Percentiles rank a stretch among this genome's conserved stretches.
These are phyloP conservation scores for Watsonalla binaria DNA, from an alignment of 2,888 invertebrate species.

Conservation along the genomic window DNA sequence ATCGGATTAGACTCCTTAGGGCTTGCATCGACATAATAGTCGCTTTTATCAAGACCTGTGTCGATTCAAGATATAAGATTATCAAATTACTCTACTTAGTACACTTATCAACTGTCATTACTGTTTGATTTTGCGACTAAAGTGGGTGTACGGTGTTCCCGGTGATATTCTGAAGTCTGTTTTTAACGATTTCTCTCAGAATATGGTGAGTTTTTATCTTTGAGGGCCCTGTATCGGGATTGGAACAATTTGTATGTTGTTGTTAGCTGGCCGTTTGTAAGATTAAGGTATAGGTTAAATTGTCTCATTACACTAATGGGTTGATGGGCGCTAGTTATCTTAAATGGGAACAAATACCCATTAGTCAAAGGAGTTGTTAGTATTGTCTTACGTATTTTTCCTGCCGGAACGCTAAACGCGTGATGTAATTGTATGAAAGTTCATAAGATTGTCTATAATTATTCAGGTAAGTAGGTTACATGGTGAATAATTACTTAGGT, in stretches of 20 bases:
- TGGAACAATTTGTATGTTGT: slow-evolving; percentile 12
- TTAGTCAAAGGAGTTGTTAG: not conserved
- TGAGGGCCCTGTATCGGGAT: not conserved
- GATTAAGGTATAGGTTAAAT: not conserved
- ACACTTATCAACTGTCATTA: slow-evolving; percentile 39
- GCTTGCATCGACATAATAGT: not conserved
- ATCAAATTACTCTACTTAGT: slow-evolving; percentile 40
- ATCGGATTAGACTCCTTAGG: not conserved
- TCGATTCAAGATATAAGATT: slow-evolving; percentile 51
- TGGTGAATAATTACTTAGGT: too few species aligned
- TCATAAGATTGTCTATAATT: too few species aligned
- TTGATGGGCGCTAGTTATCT: not conserved
- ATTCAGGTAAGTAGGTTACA: too few species aligned
- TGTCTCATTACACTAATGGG: not conserved
- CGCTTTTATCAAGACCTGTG: slow-evolving; percentile 31
- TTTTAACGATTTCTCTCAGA: not conserved
- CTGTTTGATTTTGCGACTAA: slow-evolving; percentile 45
- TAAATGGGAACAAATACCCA: not conserved
- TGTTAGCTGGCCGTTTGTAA: not conserved
- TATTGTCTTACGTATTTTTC: not conserved
- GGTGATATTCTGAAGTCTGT: not conserved
- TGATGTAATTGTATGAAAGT: not conserved
- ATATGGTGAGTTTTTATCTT: not conserved
- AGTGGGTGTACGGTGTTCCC: slow-evolving; percentile 34
- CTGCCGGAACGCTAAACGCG: not conserved